Evolutionary conservation across 2,888 invertebrate genomes (phyloP).

Genomic region (Augochlorella aurata): DNA sequence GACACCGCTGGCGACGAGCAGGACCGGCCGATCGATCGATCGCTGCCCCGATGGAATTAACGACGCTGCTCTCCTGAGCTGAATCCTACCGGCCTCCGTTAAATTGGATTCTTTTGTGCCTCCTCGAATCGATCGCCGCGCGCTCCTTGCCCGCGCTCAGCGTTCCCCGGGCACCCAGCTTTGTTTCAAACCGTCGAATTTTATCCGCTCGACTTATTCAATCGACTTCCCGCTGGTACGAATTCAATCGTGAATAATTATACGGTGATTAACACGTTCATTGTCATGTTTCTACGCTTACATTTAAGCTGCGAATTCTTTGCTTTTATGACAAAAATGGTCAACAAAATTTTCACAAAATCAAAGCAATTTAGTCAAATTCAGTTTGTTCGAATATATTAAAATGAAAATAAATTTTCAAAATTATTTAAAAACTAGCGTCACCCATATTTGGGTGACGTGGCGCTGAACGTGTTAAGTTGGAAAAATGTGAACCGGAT

Average conservation of each 20-base stretch:
- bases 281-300: neutral
- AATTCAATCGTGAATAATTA: neutral
- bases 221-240: neutral
- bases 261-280: neutral
- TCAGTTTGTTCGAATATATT: too few species aligned
- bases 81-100: constrained; percentile 20
- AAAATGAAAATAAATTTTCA: too few species aligned
- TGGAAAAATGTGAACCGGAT: too few species aligned
- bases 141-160: neutral
- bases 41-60: constrained; percentile 44
- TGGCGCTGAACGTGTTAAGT: too few species aligned
- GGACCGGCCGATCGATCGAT: constrained; percentile 48
- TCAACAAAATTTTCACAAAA: too few species aligned
- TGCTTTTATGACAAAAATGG: too few species aligned
- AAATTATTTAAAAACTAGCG: too few species aligned
- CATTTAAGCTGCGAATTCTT: too few species aligned
- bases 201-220: neutral
- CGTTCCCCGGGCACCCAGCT: neutral
- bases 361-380: too few species aligned
- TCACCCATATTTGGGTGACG: too few species aligned
- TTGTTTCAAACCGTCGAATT: constrained; percentile 9
- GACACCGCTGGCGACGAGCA: constrained; percentile 42
- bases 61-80: constrained; percentile 22
- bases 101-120: constrained; percentile 53
- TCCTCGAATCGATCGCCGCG: constrained; percentile 17